These are phyloP conservation scores for Chroicocephalus ridibundus DNA, from an alignment of 2,113 vertebrate species.

Conservation along the genomic window DNA sequence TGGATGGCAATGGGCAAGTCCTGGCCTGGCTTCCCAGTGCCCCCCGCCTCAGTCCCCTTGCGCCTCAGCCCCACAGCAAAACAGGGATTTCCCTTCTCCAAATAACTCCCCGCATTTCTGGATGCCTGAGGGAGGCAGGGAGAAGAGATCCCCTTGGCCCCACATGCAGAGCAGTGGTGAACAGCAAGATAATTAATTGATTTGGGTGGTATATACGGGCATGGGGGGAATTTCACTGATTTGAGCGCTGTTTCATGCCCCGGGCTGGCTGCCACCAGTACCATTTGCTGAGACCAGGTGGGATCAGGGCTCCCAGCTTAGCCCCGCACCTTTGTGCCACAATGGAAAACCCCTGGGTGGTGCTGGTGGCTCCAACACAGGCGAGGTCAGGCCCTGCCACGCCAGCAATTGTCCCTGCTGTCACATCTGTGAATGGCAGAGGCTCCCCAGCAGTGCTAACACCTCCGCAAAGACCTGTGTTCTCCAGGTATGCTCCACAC, in stretches of 20 bases:
- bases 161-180: not conserved
- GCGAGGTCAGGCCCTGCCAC: not conserved
- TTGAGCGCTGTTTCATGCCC: not conserved
- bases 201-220: not conserved
- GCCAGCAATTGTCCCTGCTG: not conserved
- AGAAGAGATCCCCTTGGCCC: not conserved
- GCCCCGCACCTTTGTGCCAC: not conserved
- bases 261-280: not conserved
- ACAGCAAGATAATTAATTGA: not conserved
- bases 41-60: no score
- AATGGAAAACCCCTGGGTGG: not conserved
- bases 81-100: not conserved
- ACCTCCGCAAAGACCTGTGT: not conserved
- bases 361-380: not conserved
- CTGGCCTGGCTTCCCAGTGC: not conserved
- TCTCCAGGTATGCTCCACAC: not conserved
- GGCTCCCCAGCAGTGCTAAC: not conserved
- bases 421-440: not conserved
- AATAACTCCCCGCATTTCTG: not conserved
- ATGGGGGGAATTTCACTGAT: not conserved
- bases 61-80: not conserved
- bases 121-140: not conserved
- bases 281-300: not conserved
- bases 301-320: not conserved
- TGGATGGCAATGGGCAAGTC: not conserved